A percentile compares a stretch with the other conserved stretches of the same genome.
Conservation (phyloP, 2,113 vertebrate genomes). For the Laterallus jamaicensis region DNA sequence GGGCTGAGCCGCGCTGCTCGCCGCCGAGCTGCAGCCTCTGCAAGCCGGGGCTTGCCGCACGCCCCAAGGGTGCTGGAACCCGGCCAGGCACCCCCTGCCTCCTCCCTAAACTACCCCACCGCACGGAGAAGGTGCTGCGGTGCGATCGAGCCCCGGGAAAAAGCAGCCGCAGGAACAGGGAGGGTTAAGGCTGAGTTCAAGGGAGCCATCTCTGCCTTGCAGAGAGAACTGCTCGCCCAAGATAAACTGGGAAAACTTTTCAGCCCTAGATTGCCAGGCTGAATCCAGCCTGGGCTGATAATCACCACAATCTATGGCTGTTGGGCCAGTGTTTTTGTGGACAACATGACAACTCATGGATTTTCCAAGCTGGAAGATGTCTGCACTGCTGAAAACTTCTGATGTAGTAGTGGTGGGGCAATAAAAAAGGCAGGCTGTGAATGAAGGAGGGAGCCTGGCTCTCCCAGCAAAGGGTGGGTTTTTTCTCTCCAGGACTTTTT, state of each 20-base stretch:
- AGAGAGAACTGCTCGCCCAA: not conserved
- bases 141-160: not conserved
- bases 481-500: not conserved
- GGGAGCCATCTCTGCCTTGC: not conserved
- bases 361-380: not conserved
- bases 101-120: accelerated
- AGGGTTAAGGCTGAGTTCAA: not conserved
- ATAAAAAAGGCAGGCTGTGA: not conserved
- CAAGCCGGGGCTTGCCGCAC: conserved; percentile 38
- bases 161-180: not conserved
- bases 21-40: not conserved
- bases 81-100: not conserved
- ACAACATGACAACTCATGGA: accelerated
- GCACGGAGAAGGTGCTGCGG: not conserved
- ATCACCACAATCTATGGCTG: accelerated
- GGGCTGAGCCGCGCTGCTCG: not conserved
- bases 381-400: not conserved
- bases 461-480: not conserved
- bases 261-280: not conserved
- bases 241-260: not conserved
- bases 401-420: not conserved
- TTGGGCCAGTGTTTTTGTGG: not conserved
- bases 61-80: not conserved
- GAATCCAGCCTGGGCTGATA: not conserved
- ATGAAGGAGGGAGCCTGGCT: not conserved